Evolutionary conservation across 2,113 vertebrate species (phyloP).

Genomic region (Argyrosomus japonicus): DNA sequence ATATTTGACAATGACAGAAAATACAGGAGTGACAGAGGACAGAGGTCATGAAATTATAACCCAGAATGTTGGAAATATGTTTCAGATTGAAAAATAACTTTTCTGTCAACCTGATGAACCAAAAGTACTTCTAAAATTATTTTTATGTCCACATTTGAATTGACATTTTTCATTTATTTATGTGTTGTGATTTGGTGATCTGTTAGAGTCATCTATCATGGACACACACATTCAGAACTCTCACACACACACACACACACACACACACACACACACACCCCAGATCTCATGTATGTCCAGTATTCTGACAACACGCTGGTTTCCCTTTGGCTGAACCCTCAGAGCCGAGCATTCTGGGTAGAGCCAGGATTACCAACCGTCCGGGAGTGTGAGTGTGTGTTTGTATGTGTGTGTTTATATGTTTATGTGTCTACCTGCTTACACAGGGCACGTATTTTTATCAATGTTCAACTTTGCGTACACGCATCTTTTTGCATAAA

Average conservation of each 20-base stretch:
- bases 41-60: not conserved
- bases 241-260: constrained; percentile 10
- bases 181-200: not conserved
- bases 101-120: not conserved
- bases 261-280: constrained; percentile 17
- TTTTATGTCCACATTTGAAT: not conserved
- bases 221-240: not conserved
- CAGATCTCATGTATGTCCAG: constrained; percentile 61
- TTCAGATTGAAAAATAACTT: not conserved
- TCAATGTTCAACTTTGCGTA: constrained; percentile 2
- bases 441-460: constrained; percentile 16
- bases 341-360: constrained; percentile 73
- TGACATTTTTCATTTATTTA: not conserved
- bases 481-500: constrained; percentile 22
- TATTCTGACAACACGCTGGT: constrained; percentile 69
- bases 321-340: constrained; percentile 80
- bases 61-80: not conserved
- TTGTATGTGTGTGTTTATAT: not conserved
- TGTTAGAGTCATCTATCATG: not conserved
- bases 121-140: not conserved
- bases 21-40: not conserved
- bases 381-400: constrained; percentile 12
- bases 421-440: not conserved
- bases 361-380: constrained; percentile 70
- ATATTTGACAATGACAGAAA: constrained; percentile 34